A percentile compares a stretch with the other conserved stretches of the same genome.
phyloP scores from a whole-genome alignment of 1,140 invertebrate species.

The Aphelenchoides besseyi region DNA sequence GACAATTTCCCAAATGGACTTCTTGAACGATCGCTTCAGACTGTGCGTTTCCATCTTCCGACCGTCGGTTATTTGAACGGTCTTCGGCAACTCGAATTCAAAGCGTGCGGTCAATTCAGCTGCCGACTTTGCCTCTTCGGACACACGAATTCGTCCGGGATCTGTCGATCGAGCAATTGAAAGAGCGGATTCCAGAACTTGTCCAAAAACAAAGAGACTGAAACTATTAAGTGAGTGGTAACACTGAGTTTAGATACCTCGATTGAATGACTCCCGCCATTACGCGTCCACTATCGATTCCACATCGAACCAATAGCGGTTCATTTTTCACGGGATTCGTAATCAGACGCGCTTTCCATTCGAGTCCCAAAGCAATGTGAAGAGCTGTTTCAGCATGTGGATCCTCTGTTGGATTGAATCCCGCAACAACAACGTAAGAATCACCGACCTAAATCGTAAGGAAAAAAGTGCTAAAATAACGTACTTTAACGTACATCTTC shows the following conservation, averaged over 20 bases:
- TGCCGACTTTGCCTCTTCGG: conserved; percentile 31
- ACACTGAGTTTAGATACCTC: conserved; percentile 66
- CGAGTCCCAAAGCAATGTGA: conserved; percentile 66
- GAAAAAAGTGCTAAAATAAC: not conserved
- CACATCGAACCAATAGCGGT: conserved; percentile 40
- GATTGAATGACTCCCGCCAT: conserved; percentile 66
- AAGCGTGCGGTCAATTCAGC: conserved; percentile 45
- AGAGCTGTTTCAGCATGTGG: conserved; percentile 87
- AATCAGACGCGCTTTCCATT: conserved; percentile 43
- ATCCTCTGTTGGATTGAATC: conserved; percentile 82
- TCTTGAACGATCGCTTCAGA: conserved; percentile 40
- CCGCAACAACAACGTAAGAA: conserved; percentile 71
- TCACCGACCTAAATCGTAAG: conserved; percentile 24
- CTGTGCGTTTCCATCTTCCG: conserved; percentile 47
- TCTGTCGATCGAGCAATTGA: conserved; percentile 45
- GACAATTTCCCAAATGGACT: conserved; percentile 55
- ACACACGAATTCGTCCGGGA: conserved; percentile 46
- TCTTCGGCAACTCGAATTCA: conserved; percentile 40
- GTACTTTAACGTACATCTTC: not conserved
- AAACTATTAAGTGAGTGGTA: not conserved
- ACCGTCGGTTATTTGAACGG: conserved; percentile 46
- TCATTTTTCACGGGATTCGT: conserved; percentile 41
- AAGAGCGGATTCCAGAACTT: conserved; percentile 70
- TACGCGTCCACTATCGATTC: conserved; percentile 48
- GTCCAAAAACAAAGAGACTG: conserved; percentile 71